phyloP scores from a whole-genome alignment of 2,113 vertebrate genomes.

The Edolisoma coerulescens region DNA sequence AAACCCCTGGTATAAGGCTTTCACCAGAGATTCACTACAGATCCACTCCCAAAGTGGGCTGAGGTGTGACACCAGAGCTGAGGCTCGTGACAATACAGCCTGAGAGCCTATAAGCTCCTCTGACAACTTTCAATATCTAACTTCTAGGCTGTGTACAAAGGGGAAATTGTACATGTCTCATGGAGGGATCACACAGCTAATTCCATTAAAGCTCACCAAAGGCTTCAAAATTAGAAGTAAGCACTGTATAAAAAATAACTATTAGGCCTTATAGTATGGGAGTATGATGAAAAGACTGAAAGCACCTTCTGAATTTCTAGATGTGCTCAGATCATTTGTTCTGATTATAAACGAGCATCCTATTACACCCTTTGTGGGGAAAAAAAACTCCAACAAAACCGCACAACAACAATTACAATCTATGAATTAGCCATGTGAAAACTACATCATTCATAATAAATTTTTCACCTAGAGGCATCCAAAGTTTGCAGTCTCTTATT shows the following conservation, averaged over 20 bases:
- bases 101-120: not conserved
- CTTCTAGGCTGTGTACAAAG: not conserved
- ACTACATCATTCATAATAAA: not conserved
- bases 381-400: not conserved
- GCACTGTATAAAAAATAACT: not conserved
- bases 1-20: not conserved
- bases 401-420: accelerated
- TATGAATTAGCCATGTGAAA: not conserved
- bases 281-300: not conserved
- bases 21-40: not conserved
- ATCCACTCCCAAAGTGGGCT: not conserved
- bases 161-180: not conserved
- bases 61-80: not conserved
- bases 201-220: not conserved
- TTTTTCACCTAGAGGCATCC: not conserved
- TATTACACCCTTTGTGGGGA: not conserved
- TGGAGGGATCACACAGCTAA: not conserved
- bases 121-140: not conserved
- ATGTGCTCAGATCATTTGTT: not conserved
- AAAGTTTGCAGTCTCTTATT: not conserved
- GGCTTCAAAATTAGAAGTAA: not conserved
- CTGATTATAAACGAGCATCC: not conserved
- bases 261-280: not conserved
- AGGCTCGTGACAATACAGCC: not conserved
- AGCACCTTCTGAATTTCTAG: not conserved